Conservation (phyloP, 2,888 invertebrate genomes). For the Argyra leucocephala region DNA sequence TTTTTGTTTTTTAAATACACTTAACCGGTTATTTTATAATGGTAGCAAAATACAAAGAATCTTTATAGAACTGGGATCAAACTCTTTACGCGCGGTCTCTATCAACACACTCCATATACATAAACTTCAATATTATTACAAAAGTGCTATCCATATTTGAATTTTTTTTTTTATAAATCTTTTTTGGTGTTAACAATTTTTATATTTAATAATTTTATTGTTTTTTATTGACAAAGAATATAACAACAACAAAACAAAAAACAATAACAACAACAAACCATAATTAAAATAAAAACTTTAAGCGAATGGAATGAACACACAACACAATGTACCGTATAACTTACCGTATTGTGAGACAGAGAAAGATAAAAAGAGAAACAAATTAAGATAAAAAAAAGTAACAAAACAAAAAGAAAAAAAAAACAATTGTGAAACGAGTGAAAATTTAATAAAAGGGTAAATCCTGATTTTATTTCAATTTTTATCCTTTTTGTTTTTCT, state of each 20-base stretch:
- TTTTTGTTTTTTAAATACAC: background rate
- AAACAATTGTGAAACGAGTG: too few species aligned
- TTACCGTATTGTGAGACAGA: too few species aligned
- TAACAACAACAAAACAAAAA: background rate
- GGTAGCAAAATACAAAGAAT: background rate
- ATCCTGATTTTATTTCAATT: too few species aligned
- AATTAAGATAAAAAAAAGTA: background rate
- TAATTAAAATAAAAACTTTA: too few species aligned
- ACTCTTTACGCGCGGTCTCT: background rate
- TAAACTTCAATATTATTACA: background rate
- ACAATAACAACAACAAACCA: background rate
- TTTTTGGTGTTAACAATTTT: constrained; percentile 3
- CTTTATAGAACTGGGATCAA: background rate
- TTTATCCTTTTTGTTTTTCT: background rate
- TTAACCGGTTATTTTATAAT: background rate
- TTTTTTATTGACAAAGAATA: background rate
- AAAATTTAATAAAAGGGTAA: too few species aligned
- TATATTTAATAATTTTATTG: background rate
- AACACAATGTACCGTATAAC: too few species aligned
- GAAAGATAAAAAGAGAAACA: background rate
- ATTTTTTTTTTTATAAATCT: too few species aligned
- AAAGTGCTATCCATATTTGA: background rate
- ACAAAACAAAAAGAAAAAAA: too few species aligned
- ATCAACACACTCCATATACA: background rate
- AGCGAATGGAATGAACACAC: too few species aligned